Percentiles rank a stretch among this genome's conserved stretches.
phyloP scores from a whole-genome alignment of 1,140 invertebrate species.

The Grapholita molesta region DNA sequence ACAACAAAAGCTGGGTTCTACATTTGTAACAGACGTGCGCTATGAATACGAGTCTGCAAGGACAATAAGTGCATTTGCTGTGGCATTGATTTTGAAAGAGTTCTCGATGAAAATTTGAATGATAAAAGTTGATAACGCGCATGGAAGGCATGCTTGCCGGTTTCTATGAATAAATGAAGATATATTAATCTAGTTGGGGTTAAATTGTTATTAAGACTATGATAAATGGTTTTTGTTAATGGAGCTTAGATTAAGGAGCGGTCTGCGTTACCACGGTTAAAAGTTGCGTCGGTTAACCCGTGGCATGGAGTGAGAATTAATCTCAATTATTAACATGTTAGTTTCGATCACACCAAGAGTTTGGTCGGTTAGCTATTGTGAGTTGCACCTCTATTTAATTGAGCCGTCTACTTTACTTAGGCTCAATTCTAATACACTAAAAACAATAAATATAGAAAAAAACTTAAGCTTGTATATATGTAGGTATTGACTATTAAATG shows the following conservation, averaged over 20 bases:
- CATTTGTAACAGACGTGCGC: constrained; percentile 64
- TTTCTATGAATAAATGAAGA: constrained; percentile 67
- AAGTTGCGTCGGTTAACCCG: constrained; percentile 54
- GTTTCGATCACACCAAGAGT: constrained; percentile 42
- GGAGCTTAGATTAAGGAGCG: constrained; percentile 67
- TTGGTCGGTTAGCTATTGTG: constrained; percentile 24
- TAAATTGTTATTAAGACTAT: constrained; percentile 78
- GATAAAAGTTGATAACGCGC: constrained; percentile 59
- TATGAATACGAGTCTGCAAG: constrained; percentile 36
- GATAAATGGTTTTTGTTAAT: constrained; percentile 73
- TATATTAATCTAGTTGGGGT: constrained; percentile 75
- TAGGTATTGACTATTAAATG: no score
- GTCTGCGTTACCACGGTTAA: constrained; percentile 55
- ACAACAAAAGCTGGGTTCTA: constrained; percentile 62
- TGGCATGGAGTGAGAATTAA: constrained; percentile 63
- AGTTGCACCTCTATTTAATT: constrained; percentile 21
- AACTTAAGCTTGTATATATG: no score
- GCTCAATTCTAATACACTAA: neutral
- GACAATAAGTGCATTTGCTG: constrained; percentile 51
- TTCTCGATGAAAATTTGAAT: constrained; percentile 56
- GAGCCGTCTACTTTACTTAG: neutral
- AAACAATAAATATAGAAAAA: neutral
- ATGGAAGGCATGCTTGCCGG: constrained; percentile 33
- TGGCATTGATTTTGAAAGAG: constrained; percentile 53
- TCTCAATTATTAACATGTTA: constrained; percentile 68